These are phyloP conservation scores for Cottus gobio DNA, from an alignment of 2,113 vertebrate species.

Conservation along the genomic window DNA sequence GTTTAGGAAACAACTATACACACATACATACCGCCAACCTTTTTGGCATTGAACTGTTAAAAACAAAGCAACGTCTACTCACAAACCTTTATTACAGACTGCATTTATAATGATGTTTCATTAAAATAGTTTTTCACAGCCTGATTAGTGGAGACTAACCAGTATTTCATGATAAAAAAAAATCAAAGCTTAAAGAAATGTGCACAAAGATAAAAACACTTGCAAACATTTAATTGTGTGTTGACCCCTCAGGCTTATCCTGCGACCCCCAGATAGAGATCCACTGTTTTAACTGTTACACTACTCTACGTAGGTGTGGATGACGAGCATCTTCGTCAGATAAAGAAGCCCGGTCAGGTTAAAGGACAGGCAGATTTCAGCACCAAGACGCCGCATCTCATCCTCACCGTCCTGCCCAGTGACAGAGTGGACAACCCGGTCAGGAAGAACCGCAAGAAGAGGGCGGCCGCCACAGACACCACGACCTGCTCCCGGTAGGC, in stretches of 20 bases:
- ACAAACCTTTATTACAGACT: not conserved
- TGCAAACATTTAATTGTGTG: not conserved
- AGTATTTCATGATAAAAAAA: too few relatives aligned
- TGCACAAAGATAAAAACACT: not conserved
- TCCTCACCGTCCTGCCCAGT: slow-evolving; percentile 85
- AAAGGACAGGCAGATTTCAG: slow-evolving; percentile 83
- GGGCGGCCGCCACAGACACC: slow-evolving; percentile 80
- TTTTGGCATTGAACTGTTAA: not conserved
- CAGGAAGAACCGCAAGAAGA: slow-evolving; percentile 84
- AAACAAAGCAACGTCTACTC: not conserved
- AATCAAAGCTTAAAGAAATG: not conserved
- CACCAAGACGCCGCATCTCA: slow-evolving; percentile 86
- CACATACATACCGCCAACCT: too few relatives aligned
- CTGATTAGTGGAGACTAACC: too few relatives aligned
- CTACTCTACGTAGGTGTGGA: slow-evolving; percentile 77
- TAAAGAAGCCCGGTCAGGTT: slow-evolving; percentile 71
- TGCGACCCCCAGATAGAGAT: not conserved
- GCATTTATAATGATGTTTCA: not conserved
- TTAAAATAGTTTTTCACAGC: too few relatives aligned
- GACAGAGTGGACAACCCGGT: slow-evolving; percentile 80
- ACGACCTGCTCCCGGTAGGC: slow-evolving; percentile 83
- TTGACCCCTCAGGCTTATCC: not conserved
- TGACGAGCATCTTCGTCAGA: slow-evolving; percentile 78
- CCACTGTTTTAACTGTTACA: not conserved
- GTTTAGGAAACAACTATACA: not conserved